Conservation (phyloP, 2,797 vertebrate species). For the Cryptoprocta ferox region DNA sequence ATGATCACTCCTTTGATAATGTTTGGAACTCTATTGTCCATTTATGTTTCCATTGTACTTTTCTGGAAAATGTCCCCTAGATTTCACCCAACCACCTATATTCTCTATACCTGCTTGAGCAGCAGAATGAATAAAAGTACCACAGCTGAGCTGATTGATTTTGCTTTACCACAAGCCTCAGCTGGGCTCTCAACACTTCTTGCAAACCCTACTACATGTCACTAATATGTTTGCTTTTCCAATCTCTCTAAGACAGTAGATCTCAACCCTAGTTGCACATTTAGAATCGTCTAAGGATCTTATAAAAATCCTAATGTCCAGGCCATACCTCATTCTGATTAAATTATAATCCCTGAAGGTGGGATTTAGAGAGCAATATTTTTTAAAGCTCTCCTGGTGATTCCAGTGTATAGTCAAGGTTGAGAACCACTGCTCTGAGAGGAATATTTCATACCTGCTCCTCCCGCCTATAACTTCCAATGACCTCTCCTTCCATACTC, state of each 20-base stretch:
- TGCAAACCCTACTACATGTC: not conserved
- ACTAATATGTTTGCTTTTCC: conserved; percentile 3
- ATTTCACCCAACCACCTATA: conserved; percentile 2
- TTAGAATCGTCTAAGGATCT: not conserved
- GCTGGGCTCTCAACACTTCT: not conserved
- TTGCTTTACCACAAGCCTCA: conserved; percentile 29
- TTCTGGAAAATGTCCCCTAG: not conserved
- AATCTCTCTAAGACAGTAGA: not conserved
- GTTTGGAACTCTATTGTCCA: not conserved
- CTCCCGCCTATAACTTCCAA: not conserved
- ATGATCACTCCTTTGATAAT: not conserved
- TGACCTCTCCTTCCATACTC: not conserved
- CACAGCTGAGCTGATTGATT: not conserved
- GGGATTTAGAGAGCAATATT: not conserved
- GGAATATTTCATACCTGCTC: not conserved
- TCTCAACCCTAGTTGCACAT: not conserved
- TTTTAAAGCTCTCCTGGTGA: not conserved
- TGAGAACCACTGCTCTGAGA: not conserved
- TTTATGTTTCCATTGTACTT: conserved; percentile 2
- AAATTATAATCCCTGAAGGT: not conserved
- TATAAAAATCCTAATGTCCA: not conserved
- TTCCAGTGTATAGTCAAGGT: not conserved
- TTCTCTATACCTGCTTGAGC: not conserved
- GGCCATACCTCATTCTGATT: not conserved
- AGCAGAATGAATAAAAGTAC: conserved; percentile 9